These are phyloP conservation scores for Zeus faber DNA, from an alignment of 2,113 vertebrate genomes.

Conservation along the genomic window DNA sequence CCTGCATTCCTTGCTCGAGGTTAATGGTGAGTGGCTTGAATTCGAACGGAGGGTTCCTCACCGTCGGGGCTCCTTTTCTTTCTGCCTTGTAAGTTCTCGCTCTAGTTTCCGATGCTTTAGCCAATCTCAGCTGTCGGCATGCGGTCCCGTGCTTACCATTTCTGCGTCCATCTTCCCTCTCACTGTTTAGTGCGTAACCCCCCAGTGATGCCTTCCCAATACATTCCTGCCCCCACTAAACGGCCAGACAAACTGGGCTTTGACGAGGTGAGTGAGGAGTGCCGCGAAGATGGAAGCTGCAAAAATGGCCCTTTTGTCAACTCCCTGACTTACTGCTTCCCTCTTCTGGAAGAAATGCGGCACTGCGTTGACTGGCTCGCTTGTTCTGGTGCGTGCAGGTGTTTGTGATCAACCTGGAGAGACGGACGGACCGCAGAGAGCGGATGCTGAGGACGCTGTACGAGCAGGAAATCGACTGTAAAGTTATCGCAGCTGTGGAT, in stretches of 20 bases:
- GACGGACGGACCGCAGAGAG: slow-evolving; percentile 75
- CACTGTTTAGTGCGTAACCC: slow-evolving; percentile 76
- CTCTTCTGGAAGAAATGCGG: slow-evolving; percentile 19
- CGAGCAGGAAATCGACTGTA: slow-evolving; percentile 79
- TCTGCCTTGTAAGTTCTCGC: slow-evolving; percentile 6
- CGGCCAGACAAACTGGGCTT: slow-evolving; percentile 85
- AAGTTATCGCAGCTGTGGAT: slow-evolving; percentile 82
- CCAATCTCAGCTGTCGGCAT: slow-evolving; percentile 24
- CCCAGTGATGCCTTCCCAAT: slow-evolving; percentile 75
- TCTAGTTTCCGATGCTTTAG: slow-evolving; percentile 15
- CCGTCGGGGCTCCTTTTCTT: slow-evolving; percentile 10
- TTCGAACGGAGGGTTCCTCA: slow-evolving; percentile 2
- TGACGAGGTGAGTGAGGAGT: slow-evolving; percentile 79
- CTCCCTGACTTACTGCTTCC: slow-evolving; percentile 27
- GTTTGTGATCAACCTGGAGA: slow-evolving; percentile 89
- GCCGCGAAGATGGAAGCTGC: slow-evolving; percentile 50
- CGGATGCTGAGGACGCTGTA: slow-evolving; percentile 80
- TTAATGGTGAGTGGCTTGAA: slow-evolving; percentile 79
- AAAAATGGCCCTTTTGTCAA: slow-evolving; percentile 43
- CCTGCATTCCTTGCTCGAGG: slow-evolving; percentile 81
- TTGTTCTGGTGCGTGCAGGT: slow-evolving; percentile 65
- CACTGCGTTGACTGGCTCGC: neutral
- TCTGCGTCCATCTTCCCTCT: slow-evolving; percentile 56
- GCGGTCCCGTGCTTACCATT: slow-evolving; percentile 38
- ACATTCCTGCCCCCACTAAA: slow-evolving; percentile 68